Base-by-base conservation (phyloP, 1,140 invertebrate species). In the Plectrocnemia conspersa region DNA sequence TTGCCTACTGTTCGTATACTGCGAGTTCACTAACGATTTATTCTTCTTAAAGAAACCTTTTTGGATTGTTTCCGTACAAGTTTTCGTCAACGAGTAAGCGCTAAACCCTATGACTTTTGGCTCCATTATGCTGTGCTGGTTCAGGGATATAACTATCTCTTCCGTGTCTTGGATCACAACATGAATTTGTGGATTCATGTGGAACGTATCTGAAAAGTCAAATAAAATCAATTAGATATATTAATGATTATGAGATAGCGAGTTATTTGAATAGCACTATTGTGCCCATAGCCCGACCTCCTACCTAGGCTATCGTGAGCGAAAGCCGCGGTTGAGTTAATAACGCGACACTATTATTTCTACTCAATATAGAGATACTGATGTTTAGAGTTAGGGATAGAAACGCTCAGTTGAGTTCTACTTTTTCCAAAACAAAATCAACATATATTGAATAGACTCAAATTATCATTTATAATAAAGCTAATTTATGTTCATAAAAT, bases 61-160 rank as follows among this genome's bases (percentile, higher is more conserved):
- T 55, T 86, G 82, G 35, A 81, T 70, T 16, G 70, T 75, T 60
- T 79, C 77, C 3, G 65, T 72, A 38, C 64, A 65, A n/a, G 68
- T 67, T 19, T 76, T 73, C 7, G 64, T 70, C 62, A 89, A 74
- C 35, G 83, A 84, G 67, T 94, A 94, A 11, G 89, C 83, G 32
- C 89, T 91, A 66, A 94, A 94, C n/a, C 91, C 92, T 60, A 95
- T 91, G 0, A 94, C 89, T 76, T 93, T 92, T 4, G 91, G 90
- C 67, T 94, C 91, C 77, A 93, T 86, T 36, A 93, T 88, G 23
- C 86, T 89, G 67, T 94, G 91, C 64, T 95, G 92, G 70, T 91
- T 90, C 5, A 95, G 70, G 0, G 89, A 92, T 24, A 94, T 84
- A 9, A 94, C 82, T 1, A 93, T 82, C 64, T 91, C 88, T 66